Conservation (phyloP, 2,113 vertebrate species). For the Panthera uncia region DNA sequence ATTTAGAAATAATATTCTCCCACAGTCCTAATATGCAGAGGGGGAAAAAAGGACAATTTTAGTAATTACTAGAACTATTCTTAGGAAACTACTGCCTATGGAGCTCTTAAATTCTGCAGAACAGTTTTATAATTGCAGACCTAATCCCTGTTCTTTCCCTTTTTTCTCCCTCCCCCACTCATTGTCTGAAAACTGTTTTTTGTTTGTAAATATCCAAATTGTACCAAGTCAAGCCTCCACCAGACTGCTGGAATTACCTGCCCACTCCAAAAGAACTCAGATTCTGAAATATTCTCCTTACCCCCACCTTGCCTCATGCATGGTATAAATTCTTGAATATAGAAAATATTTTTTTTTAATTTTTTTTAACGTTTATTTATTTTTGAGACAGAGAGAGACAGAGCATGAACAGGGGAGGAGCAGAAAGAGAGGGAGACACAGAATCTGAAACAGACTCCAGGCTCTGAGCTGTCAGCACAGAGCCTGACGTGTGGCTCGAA, state of each 20-base stretch:
- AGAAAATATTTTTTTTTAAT: not conserved
- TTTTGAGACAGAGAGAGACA: too few species aligned
- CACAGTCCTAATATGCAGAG: not conserved
- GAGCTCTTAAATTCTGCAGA: not conserved
- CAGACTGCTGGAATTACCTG: not conserved
- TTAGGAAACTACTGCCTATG: not conserved
- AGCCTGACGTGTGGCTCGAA: too few species aligned
- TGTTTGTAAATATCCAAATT: not conserved
- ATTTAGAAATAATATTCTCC: not conserved
- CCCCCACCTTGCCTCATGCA: not conserved
- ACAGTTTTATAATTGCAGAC: not conserved
- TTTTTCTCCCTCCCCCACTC: not conserved
- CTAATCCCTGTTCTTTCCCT: not conserved
- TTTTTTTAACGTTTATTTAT: too few species aligned
- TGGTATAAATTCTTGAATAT: not conserved
- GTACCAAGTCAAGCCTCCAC: not conserved
- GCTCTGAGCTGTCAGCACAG: too few species aligned
- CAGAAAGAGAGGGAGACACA: too few species aligned
- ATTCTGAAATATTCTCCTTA: not conserved
- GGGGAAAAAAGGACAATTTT: not conserved
- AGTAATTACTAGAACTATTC: not conserved
- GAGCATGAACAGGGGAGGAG: too few species aligned
- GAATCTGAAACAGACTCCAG: too few species aligned
- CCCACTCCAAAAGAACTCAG: not conserved
- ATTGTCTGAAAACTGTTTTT: not conserved